Evolutionary conservation across 2,888 invertebrate genomes (phyloP), one percentile per base, ranked within the genome.

Genomic region (Pedicia rivosa): DNA sequence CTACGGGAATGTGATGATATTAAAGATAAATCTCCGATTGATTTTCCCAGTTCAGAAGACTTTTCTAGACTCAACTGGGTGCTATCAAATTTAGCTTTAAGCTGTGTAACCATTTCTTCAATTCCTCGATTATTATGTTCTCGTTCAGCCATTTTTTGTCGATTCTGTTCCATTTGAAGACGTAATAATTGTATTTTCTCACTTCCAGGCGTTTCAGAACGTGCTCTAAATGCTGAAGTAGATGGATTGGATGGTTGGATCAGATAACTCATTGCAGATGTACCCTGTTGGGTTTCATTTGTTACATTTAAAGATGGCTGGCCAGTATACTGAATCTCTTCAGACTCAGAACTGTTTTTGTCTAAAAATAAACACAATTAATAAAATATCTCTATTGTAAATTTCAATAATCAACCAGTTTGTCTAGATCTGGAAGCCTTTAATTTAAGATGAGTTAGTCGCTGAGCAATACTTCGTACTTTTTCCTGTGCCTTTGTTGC

Each of bases 91-190:
- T 67, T 67, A 3, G 66, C 67, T 46, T 66, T 66, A 20, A 67
- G 46, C 45, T 67, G 64, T n/a, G 57, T 60, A 5, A 68, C 66
- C 51, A 64, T 60, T 37, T 66, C 64, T 49, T 67, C 66, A 34
- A 68, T 59, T 42, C 65, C 66, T 44, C 62, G 65, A 44, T 67
- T 65, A 43, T 55, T 64, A 43, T 63, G 63, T 13, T 63, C 65
- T 4, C 68, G 57, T 48, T 68, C 65, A 9, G 67, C 68, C 45
- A 70, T 54, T 47, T 63, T 61, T 2, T 56, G 54, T 49, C 66
- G 66, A 48, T 67, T 70, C 49, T 69, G 63, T 45, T 69, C 68
- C 40, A 69, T 51, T 48, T 69, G 68, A 43, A 65, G 64, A 12
- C 65, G 58, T 22, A 70, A 48, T 37, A 70, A 52, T 46, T 61